Conservation (phyloP, 2,888 invertebrate genomes). For the Protonemura montana region DNA sequence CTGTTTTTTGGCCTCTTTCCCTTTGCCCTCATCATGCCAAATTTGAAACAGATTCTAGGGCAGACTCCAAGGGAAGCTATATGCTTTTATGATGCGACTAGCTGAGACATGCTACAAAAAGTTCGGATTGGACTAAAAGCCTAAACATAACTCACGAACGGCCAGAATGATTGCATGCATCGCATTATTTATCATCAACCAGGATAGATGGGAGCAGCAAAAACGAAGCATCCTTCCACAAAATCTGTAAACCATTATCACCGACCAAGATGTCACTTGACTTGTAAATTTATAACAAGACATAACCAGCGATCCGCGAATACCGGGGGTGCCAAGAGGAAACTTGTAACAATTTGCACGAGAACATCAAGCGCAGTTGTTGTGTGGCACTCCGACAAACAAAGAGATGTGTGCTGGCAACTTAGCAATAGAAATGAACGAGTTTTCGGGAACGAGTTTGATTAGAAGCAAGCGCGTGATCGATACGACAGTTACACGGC, state of each 20-base stretch:
- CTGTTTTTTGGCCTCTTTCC: neutral
- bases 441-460: constrained; percentile 1
- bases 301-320: neutral
- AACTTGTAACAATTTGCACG: neutral
- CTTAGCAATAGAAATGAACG: neutral
- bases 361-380: neutral
- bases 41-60: neutral
- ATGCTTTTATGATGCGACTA: neutral
- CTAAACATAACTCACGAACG: neutral
- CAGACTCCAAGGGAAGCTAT: neutral
- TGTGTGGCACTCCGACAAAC: neutral
- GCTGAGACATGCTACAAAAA: neutral
- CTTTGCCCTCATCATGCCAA: constrained; percentile 12
- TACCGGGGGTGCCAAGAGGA: neutral
- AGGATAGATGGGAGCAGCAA: neutral
- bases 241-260: neutral
- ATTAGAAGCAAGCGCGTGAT: neutral
- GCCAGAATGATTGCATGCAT: neutral
- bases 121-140: neutral
- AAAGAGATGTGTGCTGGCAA: neutral
- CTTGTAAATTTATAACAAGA: neutral
- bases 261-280: neutral
- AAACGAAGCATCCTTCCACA: neutral
- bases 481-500: constrained; percentile 35
- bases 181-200: neutral